A percentile compares a stretch with the other conserved stretches of the same genome.
phyloP scores from a whole-genome alignment of 2,797 vertebrate genomes.

The Chanos chanos region DNA sequence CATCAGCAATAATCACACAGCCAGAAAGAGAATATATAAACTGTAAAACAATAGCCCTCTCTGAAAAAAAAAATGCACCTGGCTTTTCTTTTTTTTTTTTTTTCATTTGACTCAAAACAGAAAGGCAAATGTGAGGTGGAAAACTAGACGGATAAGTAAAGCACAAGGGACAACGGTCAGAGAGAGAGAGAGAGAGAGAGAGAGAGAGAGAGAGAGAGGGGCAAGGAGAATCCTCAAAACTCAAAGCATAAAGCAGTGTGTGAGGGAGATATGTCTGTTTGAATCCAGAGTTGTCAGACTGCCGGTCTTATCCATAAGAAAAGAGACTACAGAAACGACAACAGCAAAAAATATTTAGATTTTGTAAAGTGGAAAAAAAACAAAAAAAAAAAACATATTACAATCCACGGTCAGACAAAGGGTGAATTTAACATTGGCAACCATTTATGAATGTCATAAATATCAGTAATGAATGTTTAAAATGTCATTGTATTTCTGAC shows the following conservation, averaged over 20 bases:
- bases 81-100: slow-evolving; percentile 53
- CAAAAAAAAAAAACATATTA: too few relatives aligned
- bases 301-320: too few relatives aligned
- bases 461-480: too few relatives aligned
- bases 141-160: slow-evolving; percentile 59
- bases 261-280: neutral
- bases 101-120: slow-evolving; percentile 70
- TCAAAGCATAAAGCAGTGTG: slow-evolving; percentile 8
- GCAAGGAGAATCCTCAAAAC: slow-evolving; percentile 1
- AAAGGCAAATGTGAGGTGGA: slow-evolving; percentile 67
- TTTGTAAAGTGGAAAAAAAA: neutral
- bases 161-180: slow-evolving; percentile 51
- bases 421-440: too few relatives aligned
- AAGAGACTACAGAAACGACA: too few relatives aligned
- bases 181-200: neutral
- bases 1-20: slow-evolving; percentile 72
- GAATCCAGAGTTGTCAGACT: neutral
- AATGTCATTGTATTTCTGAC: too few relatives aligned
- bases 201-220: slow-evolving; percentile 9
- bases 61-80: slow-evolving; percentile 54
- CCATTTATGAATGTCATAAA: too few relatives aligned
- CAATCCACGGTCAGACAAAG: too few relatives aligned
- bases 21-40: slow-evolving; percentile 75
- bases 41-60: slow-evolving; percentile 74
- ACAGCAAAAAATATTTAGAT: neutral